Evolutionary conservation across 2,797 vertebrate species (phyloP), one percentile per base, ranked within the genome.

Genomic region (Danio albolineatus): DNA sequence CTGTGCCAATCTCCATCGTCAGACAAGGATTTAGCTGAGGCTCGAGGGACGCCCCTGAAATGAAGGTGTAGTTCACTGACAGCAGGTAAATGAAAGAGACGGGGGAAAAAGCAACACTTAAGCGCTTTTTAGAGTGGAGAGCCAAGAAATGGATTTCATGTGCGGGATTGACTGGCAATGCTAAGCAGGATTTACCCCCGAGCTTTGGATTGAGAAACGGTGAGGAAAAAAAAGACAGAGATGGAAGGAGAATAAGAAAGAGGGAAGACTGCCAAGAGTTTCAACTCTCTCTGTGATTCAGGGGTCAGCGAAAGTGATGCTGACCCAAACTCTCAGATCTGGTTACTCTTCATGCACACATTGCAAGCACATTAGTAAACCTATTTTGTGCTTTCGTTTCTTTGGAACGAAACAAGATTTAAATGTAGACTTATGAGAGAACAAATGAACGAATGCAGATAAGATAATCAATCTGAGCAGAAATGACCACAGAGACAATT

Each of bases 111-210:
- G 36, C 51, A 54, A 70, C n/a, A 19, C 49, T 53, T 39, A 38
- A 51, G 16, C 5, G 1, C 4, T 53, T 64, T 66, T 7, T 49
- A 19, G n/a, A 66, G 8, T 17, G 5, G 44, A 46, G 53, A 76
- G 65, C 71, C 76, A 82, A 70, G 48, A 73, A 78, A 53, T 41
- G 48, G 48, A 49, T 74, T 82, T 82, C 60, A 81, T 61, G 39
- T 56, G 44, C 44, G 65, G 28, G 54, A 70, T 69, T 64, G 62
- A 48, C 81, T 81, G 66, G 64, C 69, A 66, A 57, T 57, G 56
- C 60, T 53, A 81, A 82, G 61, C 66, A 84, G 69, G 41, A 79
- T 85, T 82, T 73, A 71, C 60, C 75, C 56, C 48, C 51, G 59
- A 75, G 75, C 64, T 61, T 16, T 78, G 62, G 51, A 71, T 65